phyloP scores from a whole-genome alignment of 2,113 vertebrate genomes.

The Aphelocoma coerulescens region DNA sequence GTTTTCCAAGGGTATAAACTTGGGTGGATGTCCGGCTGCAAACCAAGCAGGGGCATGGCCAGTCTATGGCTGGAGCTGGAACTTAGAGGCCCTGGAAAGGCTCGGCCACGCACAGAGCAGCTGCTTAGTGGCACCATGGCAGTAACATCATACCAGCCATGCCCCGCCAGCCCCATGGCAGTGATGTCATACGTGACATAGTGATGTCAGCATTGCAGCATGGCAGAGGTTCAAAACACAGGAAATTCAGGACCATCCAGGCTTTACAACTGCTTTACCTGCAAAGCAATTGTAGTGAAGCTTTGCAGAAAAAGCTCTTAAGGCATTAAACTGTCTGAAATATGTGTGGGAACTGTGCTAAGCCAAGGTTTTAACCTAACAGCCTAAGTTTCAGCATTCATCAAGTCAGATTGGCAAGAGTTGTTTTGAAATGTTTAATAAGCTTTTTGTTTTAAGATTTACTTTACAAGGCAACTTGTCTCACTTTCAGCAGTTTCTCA shows the following conservation, averaged over 20 bases:
- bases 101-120: neutral
- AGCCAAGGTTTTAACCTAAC: neutral
- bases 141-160: neutral
- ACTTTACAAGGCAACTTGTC: conserved; percentile 69
- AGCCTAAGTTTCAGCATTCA: neutral
- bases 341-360: neutral
- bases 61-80: conserved; percentile 54
- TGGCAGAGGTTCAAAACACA: neutral
- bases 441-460: conserved; percentile 49
- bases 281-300: neutral
- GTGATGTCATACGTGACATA: accelerated
- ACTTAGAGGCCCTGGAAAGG: conserved; percentile 65
- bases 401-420: conserved; percentile 6
- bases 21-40: conserved; percentile 69
- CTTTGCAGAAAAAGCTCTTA: neutral
- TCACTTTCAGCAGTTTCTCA: conserved; percentile 52
- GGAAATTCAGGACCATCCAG: neutral
- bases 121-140: neutral
- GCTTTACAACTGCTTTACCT: neutral
- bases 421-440: conserved; percentile 72
- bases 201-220: accelerated
- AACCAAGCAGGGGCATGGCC: conserved; percentile 71
- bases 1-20: conserved; percentile 68
- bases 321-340: neutral
- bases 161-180: neutral